These are phyloP conservation scores for Horisme vitalbata DNA, from an alignment of 2,888 invertebrate genomes.

Conservation along the genomic window DNA sequence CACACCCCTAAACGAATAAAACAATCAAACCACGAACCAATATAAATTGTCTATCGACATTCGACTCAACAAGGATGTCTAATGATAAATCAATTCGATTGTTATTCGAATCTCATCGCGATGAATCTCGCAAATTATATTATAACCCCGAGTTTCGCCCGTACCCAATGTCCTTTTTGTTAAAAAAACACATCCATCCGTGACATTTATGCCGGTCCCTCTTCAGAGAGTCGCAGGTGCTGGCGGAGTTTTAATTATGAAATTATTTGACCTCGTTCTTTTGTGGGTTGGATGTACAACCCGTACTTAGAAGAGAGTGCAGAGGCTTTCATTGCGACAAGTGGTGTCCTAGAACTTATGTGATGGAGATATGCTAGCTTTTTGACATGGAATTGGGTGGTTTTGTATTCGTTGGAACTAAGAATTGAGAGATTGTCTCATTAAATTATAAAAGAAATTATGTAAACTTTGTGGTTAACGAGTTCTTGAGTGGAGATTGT, in stretches of 20 bases:
- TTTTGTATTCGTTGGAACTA: too few species aligned
- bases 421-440: too few species aligned
- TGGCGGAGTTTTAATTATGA: constrained; percentile 40
- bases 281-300: constrained; percentile 22
- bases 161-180: constrained; percentile 13
- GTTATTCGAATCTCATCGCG: constrained; percentile 20
- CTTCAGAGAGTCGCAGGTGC: constrained; percentile 43
- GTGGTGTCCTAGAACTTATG: too few species aligned
- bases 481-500: too few species aligned
- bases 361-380: too few species aligned
- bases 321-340: background rate
- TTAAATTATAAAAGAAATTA: too few species aligned
- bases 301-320: background rate
- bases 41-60: too few species aligned
- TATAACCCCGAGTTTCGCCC: constrained; percentile 16
- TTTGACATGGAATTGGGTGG: too few species aligned
- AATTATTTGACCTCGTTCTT: constrained; percentile 40
- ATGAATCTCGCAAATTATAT: constrained; percentile 29
- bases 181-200: constrained; percentile 16
- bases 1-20: too few species aligned
- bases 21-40: background rate
- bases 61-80: background rate
- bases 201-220: constrained; percentile 25
- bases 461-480: too few species aligned
- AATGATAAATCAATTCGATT: constrained; percentile 9